Conservation (phyloP, 2,888 invertebrate species). For the Axea sp. region DNA sequence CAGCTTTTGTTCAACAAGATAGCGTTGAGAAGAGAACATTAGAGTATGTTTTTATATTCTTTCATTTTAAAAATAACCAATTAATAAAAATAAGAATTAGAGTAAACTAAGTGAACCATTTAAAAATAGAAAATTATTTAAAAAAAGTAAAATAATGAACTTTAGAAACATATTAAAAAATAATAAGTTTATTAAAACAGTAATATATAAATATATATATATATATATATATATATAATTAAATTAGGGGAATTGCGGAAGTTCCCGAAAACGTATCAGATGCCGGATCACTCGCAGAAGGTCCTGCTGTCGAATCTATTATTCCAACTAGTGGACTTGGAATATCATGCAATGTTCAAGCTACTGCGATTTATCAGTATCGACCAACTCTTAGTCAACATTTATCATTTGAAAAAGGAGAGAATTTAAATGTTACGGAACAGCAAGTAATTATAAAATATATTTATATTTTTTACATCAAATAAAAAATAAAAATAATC, state of each 20-base stretch:
- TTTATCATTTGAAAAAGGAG: slow-evolving; percentile 83
- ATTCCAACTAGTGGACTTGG: slow-evolving; percentile 77
- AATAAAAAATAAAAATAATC: too few relatives aligned
- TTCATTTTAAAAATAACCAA: too few relatives aligned
- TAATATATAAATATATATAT: too few relatives aligned
- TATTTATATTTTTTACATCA: too few relatives aligned
- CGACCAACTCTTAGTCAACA: slow-evolving; percentile 83
- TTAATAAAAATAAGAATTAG: too few relatives aligned
- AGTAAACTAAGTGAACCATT: too few relatives aligned
- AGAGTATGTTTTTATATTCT: slow-evolving; percentile 80
- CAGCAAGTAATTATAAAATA: slow-evolving; percentile 77
- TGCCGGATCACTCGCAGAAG: slow-evolving; percentile 78
- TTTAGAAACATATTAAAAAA: too few relatives aligned
- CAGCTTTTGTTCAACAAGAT: slow-evolving; percentile 77
- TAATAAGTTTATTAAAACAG: background rate
- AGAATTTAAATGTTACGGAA: slow-evolving; percentile 82
- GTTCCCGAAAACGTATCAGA: slow-evolving; percentile 83
- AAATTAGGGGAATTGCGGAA: slow-evolving; percentile 86
- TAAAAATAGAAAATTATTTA: too few relatives aligned
- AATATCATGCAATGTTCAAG: slow-evolving; percentile 79
- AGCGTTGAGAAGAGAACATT: slow-evolving; percentile 78
- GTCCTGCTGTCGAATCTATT: slow-evolving; percentile 71
- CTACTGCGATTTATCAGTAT: slow-evolving; percentile 82
- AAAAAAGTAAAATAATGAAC: background rate
- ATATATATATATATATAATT: background rate